Conservation (phyloP, 2,797 vertebrate genomes). For the Rousettus madagascariensis region DNA sequence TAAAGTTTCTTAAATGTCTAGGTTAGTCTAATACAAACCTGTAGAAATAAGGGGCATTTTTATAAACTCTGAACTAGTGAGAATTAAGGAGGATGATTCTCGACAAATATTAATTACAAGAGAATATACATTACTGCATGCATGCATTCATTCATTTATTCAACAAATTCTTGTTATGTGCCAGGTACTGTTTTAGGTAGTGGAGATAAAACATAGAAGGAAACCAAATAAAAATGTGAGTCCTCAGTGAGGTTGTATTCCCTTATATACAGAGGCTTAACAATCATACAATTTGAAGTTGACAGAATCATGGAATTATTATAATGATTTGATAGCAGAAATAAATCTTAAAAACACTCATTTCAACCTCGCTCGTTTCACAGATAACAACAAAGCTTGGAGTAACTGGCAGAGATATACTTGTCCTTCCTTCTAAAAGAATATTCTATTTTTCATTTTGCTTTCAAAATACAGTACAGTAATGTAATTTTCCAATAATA, state of each 20-base stretch:
- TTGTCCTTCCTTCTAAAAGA: not conserved
- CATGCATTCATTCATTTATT: not conserved
- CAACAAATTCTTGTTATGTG: not conserved
- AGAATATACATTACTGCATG: not conserved
- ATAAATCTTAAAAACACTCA: not conserved
- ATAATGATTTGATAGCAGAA: not conserved
- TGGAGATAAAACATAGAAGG: not conserved
- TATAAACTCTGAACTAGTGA: not conserved
- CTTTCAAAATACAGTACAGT: not conserved
- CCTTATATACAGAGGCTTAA: not conserved
- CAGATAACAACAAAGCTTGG: not conserved
- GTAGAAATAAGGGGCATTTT: not conserved
- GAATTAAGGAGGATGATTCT: not conserved
- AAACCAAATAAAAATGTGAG: not conserved
- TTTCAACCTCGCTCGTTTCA: not conserved
- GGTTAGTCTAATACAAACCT: not conserved
- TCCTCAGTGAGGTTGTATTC: not conserved
- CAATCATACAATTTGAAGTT: not conserved
- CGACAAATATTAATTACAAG: not conserved
- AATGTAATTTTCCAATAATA: not conserved
- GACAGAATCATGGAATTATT: not conserved
- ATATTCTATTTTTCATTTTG: not conserved
- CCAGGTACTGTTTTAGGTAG: not conserved
- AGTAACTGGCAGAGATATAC: not conserved
- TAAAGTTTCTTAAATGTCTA: not conserved